Evolutionary conservation across 2,797 vertebrate species (phyloP).

Genomic region (Petrocephalus schoutedeni): DNA sequence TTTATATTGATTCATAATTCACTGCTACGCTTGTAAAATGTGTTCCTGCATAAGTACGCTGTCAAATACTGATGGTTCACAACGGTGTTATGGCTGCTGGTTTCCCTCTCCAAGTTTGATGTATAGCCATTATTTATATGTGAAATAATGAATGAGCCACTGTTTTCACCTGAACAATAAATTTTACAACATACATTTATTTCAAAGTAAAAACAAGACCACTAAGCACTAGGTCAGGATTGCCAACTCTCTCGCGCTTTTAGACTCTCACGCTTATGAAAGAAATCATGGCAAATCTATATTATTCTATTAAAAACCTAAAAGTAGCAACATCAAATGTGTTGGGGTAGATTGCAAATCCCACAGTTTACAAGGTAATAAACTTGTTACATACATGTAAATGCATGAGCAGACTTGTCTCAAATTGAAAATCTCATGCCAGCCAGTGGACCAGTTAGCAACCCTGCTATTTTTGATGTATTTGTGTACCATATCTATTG

Average conservation of each 20-base stretch:
- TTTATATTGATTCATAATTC: conserved; percentile 34
- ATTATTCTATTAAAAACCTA: not conserved
- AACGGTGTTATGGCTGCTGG: conserved; percentile 35
- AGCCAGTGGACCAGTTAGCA: too few relatives aligned
- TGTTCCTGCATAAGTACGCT: conserved; percentile 30
- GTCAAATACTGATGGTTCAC: conserved; percentile 42
- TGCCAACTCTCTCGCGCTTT: not conserved
- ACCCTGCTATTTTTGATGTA: not conserved
- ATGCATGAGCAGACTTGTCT: too few relatives aligned
- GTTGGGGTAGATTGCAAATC: too few relatives aligned
- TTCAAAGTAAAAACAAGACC: not conserved
- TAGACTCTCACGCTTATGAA: too few relatives aligned
- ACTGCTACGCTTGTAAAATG: conserved; percentile 26
- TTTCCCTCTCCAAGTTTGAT: conserved; percentile 44
- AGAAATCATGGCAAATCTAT: not conserved
- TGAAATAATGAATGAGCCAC: not conserved
- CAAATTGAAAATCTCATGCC: too few relatives aligned
- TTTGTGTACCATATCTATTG: not conserved
- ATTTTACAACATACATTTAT: not conserved
- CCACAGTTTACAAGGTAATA: too few relatives aligned
- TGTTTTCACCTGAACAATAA: not conserved
- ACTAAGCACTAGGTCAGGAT: not conserved
- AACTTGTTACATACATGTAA: too few relatives aligned
- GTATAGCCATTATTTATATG: conserved; percentile 38
- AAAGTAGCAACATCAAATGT: too few relatives aligned